Base-by-base conservation (phyloP, 2,113 vertebrate species). In the Microcebus lehilahytsara region DNA sequence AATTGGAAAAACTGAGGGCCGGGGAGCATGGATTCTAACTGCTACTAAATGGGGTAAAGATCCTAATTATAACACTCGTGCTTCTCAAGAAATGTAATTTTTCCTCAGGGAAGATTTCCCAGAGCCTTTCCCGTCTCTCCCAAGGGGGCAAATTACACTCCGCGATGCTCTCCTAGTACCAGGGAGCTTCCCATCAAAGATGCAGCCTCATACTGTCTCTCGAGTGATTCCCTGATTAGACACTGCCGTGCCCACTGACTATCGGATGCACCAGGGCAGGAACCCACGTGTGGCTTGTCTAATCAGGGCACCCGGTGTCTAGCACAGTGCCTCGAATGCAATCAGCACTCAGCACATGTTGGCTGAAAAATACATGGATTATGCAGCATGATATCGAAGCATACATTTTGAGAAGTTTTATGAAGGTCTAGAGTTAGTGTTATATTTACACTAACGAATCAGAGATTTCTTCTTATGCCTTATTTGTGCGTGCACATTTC, bases 31-130 rank as follows among this genome's bases (percentile, higher is more conserved):
- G 83, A 13, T 62, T 37, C 6, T 32, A 83, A 20, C 20, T 66
- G 34, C 67, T 87, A 74, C 7, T 7, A 60, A 37, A 20, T 3
- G 32, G 32, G 25, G 25, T 46, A 25, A 79, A 25, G 62, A 42
- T 60, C 40, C 58, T 88, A 69, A 53, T 37, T 34, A 32, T 17
- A 22, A 19, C 2, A 30, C 16, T 75, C 66, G 53, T 71, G 51
- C 83, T 75, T 91, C 78, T 80, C 71, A 75, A 67, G 56, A 84
- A 84, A 84, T 37, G 37, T 22, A 46, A 34, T 66, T 77, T 78
- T 85, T 62, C n/a, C 13, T 23, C 27, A 37, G 20, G 19, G 30
- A 46, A 75, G 75, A 42, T 75, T 58, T 75, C 37, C 32, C 34
- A 32, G 46, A 75, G 19, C 2, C 22, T 71, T 93, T 93, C 42